Evolutionary conservation across 2,797 vertebrate species (phyloP).

Genomic region (Anisognathus igniventris): DNA sequence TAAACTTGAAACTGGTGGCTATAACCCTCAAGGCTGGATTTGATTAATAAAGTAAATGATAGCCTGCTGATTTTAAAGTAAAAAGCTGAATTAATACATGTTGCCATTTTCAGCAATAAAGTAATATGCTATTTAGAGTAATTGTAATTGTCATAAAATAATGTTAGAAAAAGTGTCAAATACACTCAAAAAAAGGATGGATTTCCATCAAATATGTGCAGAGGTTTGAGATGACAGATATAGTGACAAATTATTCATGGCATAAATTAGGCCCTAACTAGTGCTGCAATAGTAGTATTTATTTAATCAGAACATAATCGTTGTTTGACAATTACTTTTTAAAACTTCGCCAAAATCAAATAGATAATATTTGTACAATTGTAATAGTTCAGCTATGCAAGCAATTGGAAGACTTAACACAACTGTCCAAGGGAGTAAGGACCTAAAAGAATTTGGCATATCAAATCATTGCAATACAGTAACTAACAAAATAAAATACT

Average conservation of each 20-base stretch:
- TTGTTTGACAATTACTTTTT: constrained; percentile 69
- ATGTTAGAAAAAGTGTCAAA: constrained; percentile 56
- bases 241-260: constrained; percentile 60
- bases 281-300: constrained; percentile 38
- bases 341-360: constrained; percentile 52
- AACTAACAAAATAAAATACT: constrained; percentile 1
- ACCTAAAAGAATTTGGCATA: background rate
- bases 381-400: constrained; percentile 42
- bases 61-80: constrained; percentile 71
- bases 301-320: constrained; percentile 67
- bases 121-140: constrained; percentile 66
- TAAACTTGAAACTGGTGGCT: constrained; percentile 60
- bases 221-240: constrained; percentile 36
- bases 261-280: constrained; percentile 55
- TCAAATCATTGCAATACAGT: background rate
- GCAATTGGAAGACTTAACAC: constrained; percentile 16
- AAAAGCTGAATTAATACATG: constrained; percentile 70
- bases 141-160: constrained; percentile 69
- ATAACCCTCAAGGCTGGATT: constrained; percentile 65
- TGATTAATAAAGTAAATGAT: constrained; percentile 70
- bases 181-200: constrained; percentile 17
- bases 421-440: background rate
- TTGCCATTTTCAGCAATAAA: constrained; percentile 69
- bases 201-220: constrained; percentile 32
- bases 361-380: constrained; percentile 46